Conservation (phyloP, 30 jellyfish, hydroid and myxozoan species). For the Chrysaora quinquecirrha region DNA sequence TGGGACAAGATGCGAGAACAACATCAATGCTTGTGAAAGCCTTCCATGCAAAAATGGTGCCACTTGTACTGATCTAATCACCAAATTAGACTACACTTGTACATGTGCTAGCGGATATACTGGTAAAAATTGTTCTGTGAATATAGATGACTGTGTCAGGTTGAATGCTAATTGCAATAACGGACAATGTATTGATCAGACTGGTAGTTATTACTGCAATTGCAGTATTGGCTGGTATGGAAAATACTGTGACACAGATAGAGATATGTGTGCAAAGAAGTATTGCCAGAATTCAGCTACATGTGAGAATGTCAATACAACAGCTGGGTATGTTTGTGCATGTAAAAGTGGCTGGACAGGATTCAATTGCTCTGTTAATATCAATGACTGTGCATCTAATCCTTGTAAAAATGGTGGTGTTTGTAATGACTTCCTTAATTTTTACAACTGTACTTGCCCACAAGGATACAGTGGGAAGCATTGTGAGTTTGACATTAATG, state of each 20-base stretch:
- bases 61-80: slow-evolving; percentile 65
- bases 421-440: slow-evolving; percentile 63
- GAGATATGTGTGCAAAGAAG: slow-evolving; percentile 42
- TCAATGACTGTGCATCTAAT: slow-evolving; percentile 70
- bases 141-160: slow-evolving; percentile 66
- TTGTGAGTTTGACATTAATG: slow-evolving; percentile 62
- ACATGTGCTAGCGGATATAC: slow-evolving; percentile 79
- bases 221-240: slow-evolving; percentile 79
- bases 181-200: slow-evolving; percentile 82
- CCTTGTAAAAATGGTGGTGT: slow-evolving; percentile 72
- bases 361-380: slow-evolving; percentile 34
- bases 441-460: slow-evolving; percentile 59
- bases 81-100: slow-evolving; percentile 71
- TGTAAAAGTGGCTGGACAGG: slow-evolving; percentile 74
- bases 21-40: slow-evolving; percentile 66
- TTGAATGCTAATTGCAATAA: slow-evolving; percentile 73
- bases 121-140: slow-evolving; percentile 64
- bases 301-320: slow-evolving; percentile 59
- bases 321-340: slow-evolving; percentile 46
- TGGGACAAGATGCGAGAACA: slow-evolving; percentile 65
- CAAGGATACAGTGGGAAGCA: slow-evolving; percentile 68
- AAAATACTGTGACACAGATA: slow-evolving; percentile 49
- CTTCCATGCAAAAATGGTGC: slow-evolving; percentile 82
- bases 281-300: slow-evolving; percentile 59
- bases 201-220: slow-evolving; percentile 70